These are phyloP conservation scores for Piaya cayana DNA, from an alignment of 2,113 vertebrate genomes.

Conservation along the genomic window DNA sequence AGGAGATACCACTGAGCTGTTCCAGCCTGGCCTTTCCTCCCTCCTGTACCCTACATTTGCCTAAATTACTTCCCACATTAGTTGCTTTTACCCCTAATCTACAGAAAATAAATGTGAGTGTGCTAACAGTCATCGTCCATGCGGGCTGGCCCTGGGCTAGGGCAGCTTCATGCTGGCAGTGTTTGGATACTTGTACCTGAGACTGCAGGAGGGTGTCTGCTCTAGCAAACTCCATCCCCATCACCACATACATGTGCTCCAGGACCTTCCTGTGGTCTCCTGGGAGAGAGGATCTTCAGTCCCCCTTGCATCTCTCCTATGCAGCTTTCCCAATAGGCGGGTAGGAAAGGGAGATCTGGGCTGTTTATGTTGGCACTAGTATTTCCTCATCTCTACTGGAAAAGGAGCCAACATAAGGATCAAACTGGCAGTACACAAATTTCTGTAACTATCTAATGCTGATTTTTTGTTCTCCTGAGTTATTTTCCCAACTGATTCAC, in stretches of 20 bases:
- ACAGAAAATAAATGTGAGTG: background rate
- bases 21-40: background rate
- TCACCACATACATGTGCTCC: background rate
- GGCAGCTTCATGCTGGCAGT: background rate
- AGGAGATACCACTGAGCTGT: background rate
- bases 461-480: background rate
- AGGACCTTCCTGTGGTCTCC: background rate
- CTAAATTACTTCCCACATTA: background rate
- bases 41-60: background rate
- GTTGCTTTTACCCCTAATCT: background rate
- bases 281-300: accelerated
- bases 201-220: background rate
- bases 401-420: background rate
- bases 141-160: background rate
- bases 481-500: background rate
- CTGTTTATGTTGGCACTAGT: background rate
- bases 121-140: background rate
- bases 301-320: background rate
- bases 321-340: background rate
- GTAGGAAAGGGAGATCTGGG: background rate
- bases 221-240: background rate
- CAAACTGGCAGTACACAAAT: background rate
- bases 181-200: background rate
- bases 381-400: background rate
- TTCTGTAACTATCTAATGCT: background rate